Evolutionary conservation across 2,113 vertebrate species (phyloP).

Genomic region (Danionella cerebrum): DNA sequence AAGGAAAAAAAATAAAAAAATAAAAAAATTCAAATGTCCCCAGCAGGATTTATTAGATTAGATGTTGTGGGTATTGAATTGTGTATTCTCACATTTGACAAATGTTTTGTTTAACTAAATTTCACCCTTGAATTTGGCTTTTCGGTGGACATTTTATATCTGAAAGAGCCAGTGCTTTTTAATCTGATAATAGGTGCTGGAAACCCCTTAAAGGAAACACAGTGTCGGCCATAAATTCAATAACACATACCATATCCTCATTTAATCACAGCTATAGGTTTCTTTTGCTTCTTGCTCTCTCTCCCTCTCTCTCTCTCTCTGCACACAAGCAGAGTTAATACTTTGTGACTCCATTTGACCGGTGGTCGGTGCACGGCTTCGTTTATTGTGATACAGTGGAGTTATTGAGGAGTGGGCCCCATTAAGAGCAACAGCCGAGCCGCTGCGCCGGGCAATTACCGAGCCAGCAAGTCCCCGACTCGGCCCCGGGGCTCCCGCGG

Average conservation of each 20-base stretch:
- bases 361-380: conserved; percentile 49
- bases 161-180: too few relatives aligned
- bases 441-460: conserved; percentile 61
- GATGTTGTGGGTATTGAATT: too few relatives aligned
- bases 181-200: background rate
- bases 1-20: too few relatives aligned
- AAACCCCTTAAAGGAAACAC: background rate
- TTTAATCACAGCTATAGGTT: background rate
- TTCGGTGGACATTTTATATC: too few relatives aligned
- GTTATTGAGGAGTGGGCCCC: conserved; percentile 62
- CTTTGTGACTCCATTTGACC: conserved; percentile 61
- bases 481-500: conserved; percentile 50
- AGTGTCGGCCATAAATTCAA: background rate
- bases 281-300: too few relatives aligned
- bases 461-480: conserved; percentile 47
- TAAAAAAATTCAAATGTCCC: too few relatives aligned
- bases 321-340: conserved; percentile 37
- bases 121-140: too few relatives aligned
- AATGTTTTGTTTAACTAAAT: too few relatives aligned
- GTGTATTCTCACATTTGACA: too few relatives aligned
- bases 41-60: too few relatives aligned
- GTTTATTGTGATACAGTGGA: conserved; percentile 63
- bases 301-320: background rate
- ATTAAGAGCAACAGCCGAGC: conserved; percentile 61
- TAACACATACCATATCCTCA: background rate